Evolutionary conservation across 2,888 invertebrate species (phyloP).

Genomic region (Thecocarcelia acutangulata): DNA sequence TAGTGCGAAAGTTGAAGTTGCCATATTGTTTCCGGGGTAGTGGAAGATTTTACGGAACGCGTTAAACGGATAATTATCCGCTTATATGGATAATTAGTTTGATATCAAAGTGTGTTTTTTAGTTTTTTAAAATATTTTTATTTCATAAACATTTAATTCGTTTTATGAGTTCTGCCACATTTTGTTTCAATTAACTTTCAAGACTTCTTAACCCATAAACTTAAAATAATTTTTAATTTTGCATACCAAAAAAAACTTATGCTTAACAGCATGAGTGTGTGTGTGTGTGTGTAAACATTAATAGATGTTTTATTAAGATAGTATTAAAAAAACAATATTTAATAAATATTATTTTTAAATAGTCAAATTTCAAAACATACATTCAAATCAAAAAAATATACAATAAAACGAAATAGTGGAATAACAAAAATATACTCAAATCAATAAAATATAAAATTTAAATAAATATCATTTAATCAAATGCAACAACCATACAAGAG

Average conservation of each 20-base stretch:
- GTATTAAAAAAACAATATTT: constrained; percentile 12
- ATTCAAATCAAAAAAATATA: constrained; percentile 56
- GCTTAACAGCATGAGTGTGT: not conserved
- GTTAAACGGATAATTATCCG: no score
- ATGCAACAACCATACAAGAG: not conserved
- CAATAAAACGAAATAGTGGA: constrained; percentile 41
- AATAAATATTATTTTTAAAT: constrained; percentile 51
- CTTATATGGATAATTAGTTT: no score
- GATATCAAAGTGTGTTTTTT: no score
- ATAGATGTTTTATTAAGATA: constrained; percentile 46
- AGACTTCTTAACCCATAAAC: not conserved
- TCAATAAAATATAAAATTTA: constrained; percentile 23
- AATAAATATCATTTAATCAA: constrained; percentile 34
- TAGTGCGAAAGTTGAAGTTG: no score
- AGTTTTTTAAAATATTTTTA: no score
- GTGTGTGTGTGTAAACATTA: constrained; percentile 24
- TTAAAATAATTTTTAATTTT: constrained; percentile 27
- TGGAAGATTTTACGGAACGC: no score
- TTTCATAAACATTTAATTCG: no score
- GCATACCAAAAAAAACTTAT: not conserved
- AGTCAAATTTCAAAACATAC: constrained; percentile 48
- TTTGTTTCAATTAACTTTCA: not conserved
- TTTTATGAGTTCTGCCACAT: no score
- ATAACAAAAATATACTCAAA: constrained; percentile 4
- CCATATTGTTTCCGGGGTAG: no score